phyloP scores from a whole-genome alignment of 2,113 vertebrate genomes.

The Pteropus alecto region DNA sequence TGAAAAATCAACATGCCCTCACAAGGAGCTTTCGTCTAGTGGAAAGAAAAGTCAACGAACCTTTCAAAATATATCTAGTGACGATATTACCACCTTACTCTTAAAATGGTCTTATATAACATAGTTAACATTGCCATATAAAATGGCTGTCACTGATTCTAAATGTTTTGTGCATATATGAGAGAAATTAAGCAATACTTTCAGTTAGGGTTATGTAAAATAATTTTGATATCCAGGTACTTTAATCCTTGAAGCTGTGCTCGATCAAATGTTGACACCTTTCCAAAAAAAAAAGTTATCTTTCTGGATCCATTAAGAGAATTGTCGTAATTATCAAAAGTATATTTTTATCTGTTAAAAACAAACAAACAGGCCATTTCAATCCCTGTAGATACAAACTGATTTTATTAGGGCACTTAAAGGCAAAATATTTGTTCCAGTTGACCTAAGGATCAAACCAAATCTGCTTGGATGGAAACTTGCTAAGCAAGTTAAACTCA shows the following conservation, averaged over 20 bases:
- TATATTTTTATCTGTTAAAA: conserved; percentile 26
- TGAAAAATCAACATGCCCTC: neutral
- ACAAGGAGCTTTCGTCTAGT: neutral
- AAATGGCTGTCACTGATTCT: neutral
- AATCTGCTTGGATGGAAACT: neutral
- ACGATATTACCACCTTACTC: neutral
- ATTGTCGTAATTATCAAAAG: neutral
- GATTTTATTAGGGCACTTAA: neutral
- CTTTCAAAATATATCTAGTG: neutral
- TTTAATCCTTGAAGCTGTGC: neutral
- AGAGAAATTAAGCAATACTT: neutral
- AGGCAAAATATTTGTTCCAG: neutral
- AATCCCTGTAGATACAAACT: neutral
- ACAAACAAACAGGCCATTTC: neutral
- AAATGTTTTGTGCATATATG: neutral
- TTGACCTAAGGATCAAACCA: conserved; percentile 39
- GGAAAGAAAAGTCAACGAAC: neutral
- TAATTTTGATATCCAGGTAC: neutral
- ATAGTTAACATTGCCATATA: neutral
- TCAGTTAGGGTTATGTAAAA: neutral
- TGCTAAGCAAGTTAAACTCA: neutral
- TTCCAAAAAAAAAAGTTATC: neutral
- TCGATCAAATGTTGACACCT: neutral
- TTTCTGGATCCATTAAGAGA: neutral
- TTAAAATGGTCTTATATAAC: neutral